Base-by-base conservation (phyloP, 64 coral and sea anemone species). In the Exaiptasia diaphana region DNA sequence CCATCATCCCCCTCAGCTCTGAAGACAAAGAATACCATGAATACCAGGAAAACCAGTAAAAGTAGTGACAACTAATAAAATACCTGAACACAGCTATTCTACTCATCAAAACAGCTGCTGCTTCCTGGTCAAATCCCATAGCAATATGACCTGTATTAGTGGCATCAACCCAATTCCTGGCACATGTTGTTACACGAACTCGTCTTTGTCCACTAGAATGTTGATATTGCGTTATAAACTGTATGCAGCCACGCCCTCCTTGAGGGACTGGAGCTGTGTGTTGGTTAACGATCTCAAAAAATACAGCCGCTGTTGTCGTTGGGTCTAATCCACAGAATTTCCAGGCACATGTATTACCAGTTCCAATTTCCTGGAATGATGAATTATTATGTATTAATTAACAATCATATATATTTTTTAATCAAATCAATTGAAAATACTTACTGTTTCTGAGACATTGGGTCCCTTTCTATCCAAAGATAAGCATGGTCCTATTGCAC, bases 241-340 rank as follows among this genome's bases (percentile, higher is more conserved):
- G 94, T 62, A 97, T 58, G 29, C 94, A 92, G 4, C 94, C 94
- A 53, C 94, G 73, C 3, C 89, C 90, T 39, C 94, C 94, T 45
- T 97, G 94, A 18, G 94, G 94, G 2, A 97, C 89, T 48, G 94
- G 94, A 0, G 94, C 94, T 35, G 94, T 97, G 74, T 97, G 94
- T 83, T 97, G 94, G 50, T 97, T 97, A 0, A 97, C 94, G 24
- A 97, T 92, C 88, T 97, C 94, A 72, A 97, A 91, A 67, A 97
- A 97, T 17, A 97, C 21, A 13, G 89, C 89, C 44, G 78, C 46
- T 12, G 89, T 92, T 49, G 89, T 92, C 12, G 85, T 68, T 48
- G 89, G 80, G 12, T 97, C 94, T 24, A 97, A 79, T 3, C 94
- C 94, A 81, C 94, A 97, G 18, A 97, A 59, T 64, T 97, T 97